A percentile compares a stretch with the other conserved stretches of the same genome.
Evolutionary conservation across 2,113 vertebrate genomes (phyloP).

Genomic region (Lagenorhynchus albirostris): DNA sequence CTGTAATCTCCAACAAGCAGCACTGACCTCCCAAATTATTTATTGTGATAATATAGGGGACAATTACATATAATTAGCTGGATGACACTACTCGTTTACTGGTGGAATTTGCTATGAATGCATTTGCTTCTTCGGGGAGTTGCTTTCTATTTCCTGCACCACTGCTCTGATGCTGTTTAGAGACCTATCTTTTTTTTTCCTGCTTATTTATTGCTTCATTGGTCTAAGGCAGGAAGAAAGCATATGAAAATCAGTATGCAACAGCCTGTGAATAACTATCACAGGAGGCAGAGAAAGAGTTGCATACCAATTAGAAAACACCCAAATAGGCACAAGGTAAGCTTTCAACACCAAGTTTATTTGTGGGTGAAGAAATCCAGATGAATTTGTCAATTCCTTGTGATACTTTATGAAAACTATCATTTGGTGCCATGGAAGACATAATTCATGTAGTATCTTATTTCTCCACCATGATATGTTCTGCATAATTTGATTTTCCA

Average conservation of each 20-base stretch:
- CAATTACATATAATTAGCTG: conserved; percentile 87
- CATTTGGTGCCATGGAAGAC: not conserved
- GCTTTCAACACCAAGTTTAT: conserved; percentile 25
- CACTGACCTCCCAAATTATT: conserved; percentile 77
- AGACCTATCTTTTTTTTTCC: conserved; percentile 58
- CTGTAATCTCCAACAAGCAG: conserved; percentile 77
- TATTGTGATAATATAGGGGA: conserved; percentile 84
- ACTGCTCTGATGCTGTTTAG: conserved; percentile 79
- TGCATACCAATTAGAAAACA: conserved; percentile 67
- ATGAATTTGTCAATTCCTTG: not conserved
- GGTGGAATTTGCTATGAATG: conserved; percentile 81
- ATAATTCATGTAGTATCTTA: not conserved
- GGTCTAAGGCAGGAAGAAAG: conserved; percentile 80
- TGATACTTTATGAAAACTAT: not conserved
- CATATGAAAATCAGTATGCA: conserved; percentile 81
- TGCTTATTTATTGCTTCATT: conserved; percentile 87
- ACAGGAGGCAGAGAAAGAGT: conserved; percentile 41
- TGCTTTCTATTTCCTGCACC: conserved; percentile 84
- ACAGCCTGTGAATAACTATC: conserved; percentile 75
- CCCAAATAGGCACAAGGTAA: conserved; percentile 57
- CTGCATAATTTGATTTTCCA: conserved; percentile 24
- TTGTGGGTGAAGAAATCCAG: conserved; percentile 18
- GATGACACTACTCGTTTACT: conserved; percentile 79
- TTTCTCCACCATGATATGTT: not conserved
- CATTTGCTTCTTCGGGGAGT: conserved; percentile 81